Percentiles rank a stretch among this genome's conserved stretches.
Evolutionary conservation across 2,113 vertebrate genomes (phyloP).

Genomic region (Pluvialis apricaria): DNA sequence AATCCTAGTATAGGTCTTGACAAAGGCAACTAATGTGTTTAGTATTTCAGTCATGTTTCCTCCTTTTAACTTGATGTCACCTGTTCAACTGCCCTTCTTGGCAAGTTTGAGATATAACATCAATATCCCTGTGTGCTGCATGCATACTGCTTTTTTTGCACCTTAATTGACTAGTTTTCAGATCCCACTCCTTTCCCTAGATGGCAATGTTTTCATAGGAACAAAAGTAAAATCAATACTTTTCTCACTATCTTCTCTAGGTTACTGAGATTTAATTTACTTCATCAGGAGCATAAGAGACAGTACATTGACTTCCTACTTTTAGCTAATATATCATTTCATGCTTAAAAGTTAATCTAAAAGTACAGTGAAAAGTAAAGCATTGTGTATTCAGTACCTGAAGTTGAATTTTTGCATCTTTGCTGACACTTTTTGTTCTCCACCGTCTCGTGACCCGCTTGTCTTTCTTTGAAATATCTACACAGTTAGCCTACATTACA

Average conservation of each 20-base stretch:
- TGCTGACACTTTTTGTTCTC: slow-evolving; percentile 99
- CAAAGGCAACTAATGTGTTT: background rate
- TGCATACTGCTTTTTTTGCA: background rate
- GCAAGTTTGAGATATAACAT: background rate
- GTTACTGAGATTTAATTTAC: background rate
- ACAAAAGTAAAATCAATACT: background rate
- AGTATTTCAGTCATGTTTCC: background rate
- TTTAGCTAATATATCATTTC: background rate
- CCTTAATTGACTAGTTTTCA: background rate
- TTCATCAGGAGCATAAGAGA: background rate
- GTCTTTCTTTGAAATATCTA: slow-evolving; percentile 99
- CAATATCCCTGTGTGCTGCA: background rate
- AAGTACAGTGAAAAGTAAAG: slow-evolving; percentile 31
- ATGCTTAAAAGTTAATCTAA: background rate
- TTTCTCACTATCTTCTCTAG: background rate
- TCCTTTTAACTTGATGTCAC: background rate
- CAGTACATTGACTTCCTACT: background rate
- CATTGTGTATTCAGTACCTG: slow-evolving; percentile 82
- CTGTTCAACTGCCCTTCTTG: background rate
- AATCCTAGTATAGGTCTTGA: background rate
- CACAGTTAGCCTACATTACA: slow-evolving; percentile 94
- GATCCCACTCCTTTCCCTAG: background rate
- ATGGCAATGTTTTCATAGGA: slow-evolving; percentile 17
- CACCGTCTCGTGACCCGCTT: slow-evolving; percentile 97
- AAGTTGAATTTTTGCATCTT: slow-evolving; percentile 99